Evolutionary conservation across 1,140 invertebrate species (phyloP), one percentile per base, ranked within the genome.

Genomic region (Aphaenogaster ashmeadi): DNA sequence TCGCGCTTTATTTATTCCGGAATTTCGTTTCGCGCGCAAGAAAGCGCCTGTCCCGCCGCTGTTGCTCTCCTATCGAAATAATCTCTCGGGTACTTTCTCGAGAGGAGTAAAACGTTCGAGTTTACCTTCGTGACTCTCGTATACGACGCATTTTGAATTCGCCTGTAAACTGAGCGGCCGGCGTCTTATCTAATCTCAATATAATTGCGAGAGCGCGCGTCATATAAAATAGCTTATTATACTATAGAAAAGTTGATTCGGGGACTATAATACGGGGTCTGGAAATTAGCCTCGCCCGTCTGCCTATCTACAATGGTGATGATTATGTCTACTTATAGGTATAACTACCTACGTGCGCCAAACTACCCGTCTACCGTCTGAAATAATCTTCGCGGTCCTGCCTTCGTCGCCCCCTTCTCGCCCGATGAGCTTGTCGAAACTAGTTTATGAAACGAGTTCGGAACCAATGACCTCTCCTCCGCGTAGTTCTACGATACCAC

Each of bases 161-260:
- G 27, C 66, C 86, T 13, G 85, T 67, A 72, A 77, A 87, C 78
- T 84, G 81, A 87, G 74, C 71, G 52, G 3, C 38, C 50, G 80
- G 15, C 15, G 67, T 90, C 88, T 91, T 91, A 91, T 92, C 89
- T 92, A 92, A 92, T 92, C 89, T 92, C 81, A 88, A 93, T 92
- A 92, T 94, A 94, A 94, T 94, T 94, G 90, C 93, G 90, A 92
- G 92, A 92, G 91, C 90, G 92, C 93, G 92, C 90, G 88, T 91
- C 92, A 93, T 93, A 92, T 94, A 91, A 95, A 95, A 95, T 95
- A 94, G 94, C 94, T 95, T 95, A 95, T 95, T 95, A 95, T 94
- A 93, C 93, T 95, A 94, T 94, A 93, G 94, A 95, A 95, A 95
- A 94, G 93, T 94, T 94, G 94, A 95, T 95, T 94, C 94, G 93